Evolutionary conservation across 1,140 invertebrate genomes (phyloP), one percentile per base, ranked within the genome.

Genomic region (Neodiprion fabricii): DNA sequence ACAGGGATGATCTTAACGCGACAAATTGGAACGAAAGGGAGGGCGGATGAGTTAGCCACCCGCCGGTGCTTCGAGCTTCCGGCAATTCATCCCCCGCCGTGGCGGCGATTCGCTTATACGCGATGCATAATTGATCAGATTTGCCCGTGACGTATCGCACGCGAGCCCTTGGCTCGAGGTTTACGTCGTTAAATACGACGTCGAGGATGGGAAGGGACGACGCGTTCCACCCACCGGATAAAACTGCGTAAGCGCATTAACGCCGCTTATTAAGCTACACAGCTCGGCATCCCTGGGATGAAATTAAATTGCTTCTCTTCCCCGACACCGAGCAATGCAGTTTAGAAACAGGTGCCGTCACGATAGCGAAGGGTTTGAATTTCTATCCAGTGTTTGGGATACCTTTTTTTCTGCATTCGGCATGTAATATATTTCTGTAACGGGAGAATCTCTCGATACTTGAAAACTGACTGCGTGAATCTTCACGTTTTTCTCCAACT

Each of bases 51-150:
- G 28, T 40, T 40, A 40, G 5, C 1, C 28, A 40, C 28, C 28
- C 28, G 28, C 28, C 5, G 28, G 2, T 3, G 28, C 5, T 40
- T 40, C 28, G 28, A 40, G 28, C 28, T 40, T 40, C 28, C 28
- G 28, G 28, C 28, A 14, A 61, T 61, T 17, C 11, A 61, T 14
- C n/a, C 53, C 53, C 53, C 53, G 11, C 11, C 4, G n/a, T 12
- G 1, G 53, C 11, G 5, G 11, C n/a, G 8, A 61, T 61, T 61
- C 53, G 53, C 53, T 61, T 61, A 61, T 9, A 12, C 53, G 53
- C 53, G 9, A 61, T 61, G 53, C 53, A 61, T 61, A 61, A 61
- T 61, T 61, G n/a, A 61, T 61, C 53, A 61, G 53, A 61, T 61
- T 61, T 61, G 9, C 53, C 53, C 53, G 11, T 61, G 53, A 12